Evolutionary conservation across 1,140 invertebrate genomes (phyloP), one percentile per base, ranked within the genome.

Genomic region (Apis laboriosa): DNA sequence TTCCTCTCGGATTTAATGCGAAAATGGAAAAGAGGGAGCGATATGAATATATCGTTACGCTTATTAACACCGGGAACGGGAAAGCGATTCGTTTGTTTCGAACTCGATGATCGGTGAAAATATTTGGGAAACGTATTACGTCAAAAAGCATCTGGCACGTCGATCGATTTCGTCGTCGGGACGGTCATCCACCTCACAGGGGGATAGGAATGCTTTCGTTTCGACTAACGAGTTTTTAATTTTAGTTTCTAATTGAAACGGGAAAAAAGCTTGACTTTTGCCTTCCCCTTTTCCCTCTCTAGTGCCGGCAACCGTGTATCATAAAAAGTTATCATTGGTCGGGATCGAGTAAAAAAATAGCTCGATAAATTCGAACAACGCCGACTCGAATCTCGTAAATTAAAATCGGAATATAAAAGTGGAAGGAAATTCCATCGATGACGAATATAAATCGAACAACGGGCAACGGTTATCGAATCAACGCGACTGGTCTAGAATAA

Each of bases 221-320:
- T 61, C 43, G 77, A 56, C 77, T 63, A 73, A 80, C 58, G 78
- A 73, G 68, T 79, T 79, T 79, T 74, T 80, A 66, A 74, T 80
- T 80, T 74, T 56, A 56, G 19, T 56, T 80, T 74, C 73, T 74
- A 80, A 80, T 74, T 64, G 70, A 74, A 74, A 80, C 78, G 78
- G 24, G 43, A 17, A 28, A n/a, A 28, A 61, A 19, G 60, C 51
- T 9, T 9, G 51, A 12, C 8, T 3, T 34, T 1, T 34, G 34
- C 34, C 34, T 7, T 43, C 34, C 0, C 34, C 34, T 4, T 43
- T 5, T 0, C 34, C 34, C 5, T 7, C 34, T 7, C 19, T 28
- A 34, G 53, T 60, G 60, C 15, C n/a, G 17, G 34, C 77, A 43
- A 43, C 34, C 5, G 77, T 21, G 70, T 74, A 64, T 80, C 70